phyloP scores from a whole-genome alignment of 1,140 invertebrate genomes.

The Plutomurus gul region DNA sequence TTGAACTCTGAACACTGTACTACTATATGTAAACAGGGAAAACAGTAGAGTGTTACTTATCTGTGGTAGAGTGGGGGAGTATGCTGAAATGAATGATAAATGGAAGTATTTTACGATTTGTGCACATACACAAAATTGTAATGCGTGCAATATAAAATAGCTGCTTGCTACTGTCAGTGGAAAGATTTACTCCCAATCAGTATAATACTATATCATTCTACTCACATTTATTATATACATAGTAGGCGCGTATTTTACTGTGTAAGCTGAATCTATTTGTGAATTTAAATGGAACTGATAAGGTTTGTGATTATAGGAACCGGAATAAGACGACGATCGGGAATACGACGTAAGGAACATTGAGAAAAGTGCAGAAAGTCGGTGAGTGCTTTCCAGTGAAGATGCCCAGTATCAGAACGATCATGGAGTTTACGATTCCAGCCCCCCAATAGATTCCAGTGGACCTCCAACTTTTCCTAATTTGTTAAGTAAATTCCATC shows the following conservation, averaged over 20 bases:
- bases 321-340: slow-evolving; percentile 44
- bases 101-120: too few species aligned
- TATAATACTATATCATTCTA: not conserved
- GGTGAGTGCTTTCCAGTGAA: slow-evolving; percentile 45
- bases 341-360: slow-evolving; percentile 51
- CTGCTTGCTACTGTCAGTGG: too few species aligned
- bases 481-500: not conserved
- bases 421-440: slow-evolving; percentile 52
- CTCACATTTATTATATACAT: not conserved
- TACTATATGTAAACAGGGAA: too few species aligned
- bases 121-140: too few species aligned
- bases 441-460: slow-evolving; percentile 47
- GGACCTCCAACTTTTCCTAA: slow-evolving; percentile 50
- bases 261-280: not conserved
- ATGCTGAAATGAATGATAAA: too few species aligned
- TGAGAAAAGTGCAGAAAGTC: slow-evolving; percentile 52
- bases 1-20: too few species aligned
- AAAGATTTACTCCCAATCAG: too few species aligned
- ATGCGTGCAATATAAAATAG: too few species aligned
- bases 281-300: not conserved
- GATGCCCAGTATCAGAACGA: slow-evolving; percentile 47
- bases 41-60: too few species aligned
- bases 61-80: too few species aligned
- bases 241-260: not conserved
- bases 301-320: not conserved